Conservation (phyloP, 64 coral and sea anemone genomes). For the Stylophora pistillata region DNA sequence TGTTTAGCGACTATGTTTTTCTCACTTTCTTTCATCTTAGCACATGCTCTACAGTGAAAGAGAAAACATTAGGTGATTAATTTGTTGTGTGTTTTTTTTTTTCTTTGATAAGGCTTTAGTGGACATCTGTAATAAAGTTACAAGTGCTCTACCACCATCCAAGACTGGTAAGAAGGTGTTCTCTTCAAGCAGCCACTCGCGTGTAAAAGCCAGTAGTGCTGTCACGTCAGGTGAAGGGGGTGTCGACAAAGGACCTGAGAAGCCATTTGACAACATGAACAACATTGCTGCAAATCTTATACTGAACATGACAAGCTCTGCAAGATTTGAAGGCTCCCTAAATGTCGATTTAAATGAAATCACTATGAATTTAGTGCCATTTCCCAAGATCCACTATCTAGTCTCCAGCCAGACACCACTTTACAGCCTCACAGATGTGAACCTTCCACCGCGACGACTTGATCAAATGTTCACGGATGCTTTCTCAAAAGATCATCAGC, state of each 20-base stretch:
- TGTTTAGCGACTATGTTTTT: too few species aligned
- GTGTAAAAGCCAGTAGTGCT: constrained; percentile 77
- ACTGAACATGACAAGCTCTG: constrained; percentile 96
- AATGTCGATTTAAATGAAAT: constrained; percentile 99
- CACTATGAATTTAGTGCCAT: constrained; percentile 97
- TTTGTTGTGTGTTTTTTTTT: background rate
- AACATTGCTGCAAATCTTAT: constrained; percentile 98
- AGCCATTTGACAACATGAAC: constrained; percentile 98
- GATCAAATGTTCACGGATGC: constrained; percentile 98
- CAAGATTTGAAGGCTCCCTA: constrained; percentile 94
- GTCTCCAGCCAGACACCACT: constrained; percentile 95
- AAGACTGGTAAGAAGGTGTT: constrained; percentile 86
- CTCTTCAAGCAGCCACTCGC: constrained; percentile 12
- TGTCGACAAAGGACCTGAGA: constrained; percentile 61
- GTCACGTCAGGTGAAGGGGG: constrained; percentile 89
- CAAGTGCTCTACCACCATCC: constrained; percentile 81
- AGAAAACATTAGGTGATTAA: too few species aligned
- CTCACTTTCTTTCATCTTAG: too few species aligned
- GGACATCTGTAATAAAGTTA: constrained; percentile 93
- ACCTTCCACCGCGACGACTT: constrained; percentile 80
- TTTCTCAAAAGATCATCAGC: constrained; percentile 92
- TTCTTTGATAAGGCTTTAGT: constrained; percentile 73
- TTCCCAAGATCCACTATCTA: constrained; percentile 95
- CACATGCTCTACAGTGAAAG: too few species aligned
- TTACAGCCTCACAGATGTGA: constrained; percentile 91